phyloP scores from a whole-genome alignment of 2,113 vertebrate species.

The Athene cunicularia region DNA sequence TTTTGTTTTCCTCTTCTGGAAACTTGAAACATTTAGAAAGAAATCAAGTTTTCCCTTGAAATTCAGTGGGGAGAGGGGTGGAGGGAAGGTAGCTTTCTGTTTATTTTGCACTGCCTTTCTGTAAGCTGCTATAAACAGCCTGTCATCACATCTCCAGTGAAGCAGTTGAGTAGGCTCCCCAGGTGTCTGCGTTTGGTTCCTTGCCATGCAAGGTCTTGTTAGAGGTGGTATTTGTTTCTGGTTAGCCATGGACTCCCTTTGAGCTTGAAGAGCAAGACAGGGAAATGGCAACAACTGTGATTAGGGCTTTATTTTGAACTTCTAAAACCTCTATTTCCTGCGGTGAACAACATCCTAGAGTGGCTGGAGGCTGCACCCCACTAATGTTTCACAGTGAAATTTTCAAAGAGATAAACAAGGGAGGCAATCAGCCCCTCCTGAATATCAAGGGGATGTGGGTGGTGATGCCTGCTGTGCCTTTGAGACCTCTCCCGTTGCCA shows the following conservation, averaged over 20 bases:
- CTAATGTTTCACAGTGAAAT: accelerated
- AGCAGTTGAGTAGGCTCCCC: conserved; percentile 28
- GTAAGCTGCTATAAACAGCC: not conserved
- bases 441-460: not conserved
- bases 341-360: not conserved
- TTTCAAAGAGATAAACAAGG: not conserved
- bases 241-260: not conserved
- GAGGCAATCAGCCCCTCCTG: conserved; percentile 40
- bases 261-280: not conserved
- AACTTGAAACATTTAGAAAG: not conserved
- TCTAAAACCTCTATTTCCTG: not conserved
- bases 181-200: not conserved
- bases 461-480: conserved; percentile 12
- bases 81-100: conserved; percentile 1
- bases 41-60: not conserved
- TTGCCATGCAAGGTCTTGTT: conserved; percentile 11
- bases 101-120: not conserved
- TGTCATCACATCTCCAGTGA: not conserved
- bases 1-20: conserved; percentile 1
- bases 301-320: conserved; percentile 7
- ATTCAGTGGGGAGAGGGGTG: not conserved
- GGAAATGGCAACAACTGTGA: not conserved
- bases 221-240: conserved; percentile 33
- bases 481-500: not conserved
- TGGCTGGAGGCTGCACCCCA: not conserved